Percentiles rank a stretch among this genome's conserved stretches.
Conservation (phyloP, 1,140 invertebrate species). For the Scaptomyza pallida region DNA sequence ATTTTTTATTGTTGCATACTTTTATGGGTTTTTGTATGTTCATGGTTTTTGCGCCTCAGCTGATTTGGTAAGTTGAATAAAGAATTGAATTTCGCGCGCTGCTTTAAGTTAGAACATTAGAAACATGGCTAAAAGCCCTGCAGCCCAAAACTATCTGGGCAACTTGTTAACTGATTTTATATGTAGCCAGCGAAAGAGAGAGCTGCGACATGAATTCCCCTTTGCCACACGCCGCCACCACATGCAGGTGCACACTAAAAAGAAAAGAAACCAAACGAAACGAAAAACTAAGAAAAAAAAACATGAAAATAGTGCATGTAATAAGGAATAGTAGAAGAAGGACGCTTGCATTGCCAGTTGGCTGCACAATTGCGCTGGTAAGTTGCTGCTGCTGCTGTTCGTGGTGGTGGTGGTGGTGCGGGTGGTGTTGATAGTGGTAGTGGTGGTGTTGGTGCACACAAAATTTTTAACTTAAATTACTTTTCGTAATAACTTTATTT, state of each 20-base stretch:
- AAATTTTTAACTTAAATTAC: slow-evolving; percentile 82
- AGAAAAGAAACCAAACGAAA: background rate
- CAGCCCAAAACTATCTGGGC: slow-evolving; percentile 45
- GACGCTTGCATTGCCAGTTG: slow-evolving; percentile 60
- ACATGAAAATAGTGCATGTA: too few species aligned
- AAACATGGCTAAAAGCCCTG: slow-evolving; percentile 14
- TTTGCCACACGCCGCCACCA: slow-evolving; percentile 35
- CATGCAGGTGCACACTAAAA: slow-evolving; percentile 35
- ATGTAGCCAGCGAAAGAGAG: slow-evolving; percentile 27
- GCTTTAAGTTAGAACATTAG: slow-evolving; percentile 72
- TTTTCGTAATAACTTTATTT: slow-evolving; percentile 82
- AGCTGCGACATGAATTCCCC: slow-evolving; percentile 39
- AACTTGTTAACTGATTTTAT: slow-evolving; percentile 78
- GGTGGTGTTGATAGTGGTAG: too few species aligned
- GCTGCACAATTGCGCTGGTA: slow-evolving; percentile 70
- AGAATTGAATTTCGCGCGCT: slow-evolving; percentile 67
- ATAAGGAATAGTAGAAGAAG: background rate
- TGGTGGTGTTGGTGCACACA: slow-evolving; percentile 58
- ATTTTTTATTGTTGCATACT: slow-evolving; percentile 24
- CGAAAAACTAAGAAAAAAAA: slow-evolving; percentile 1
- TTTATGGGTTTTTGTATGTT: background rate
- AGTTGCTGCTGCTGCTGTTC: slow-evolving; percentile 1
- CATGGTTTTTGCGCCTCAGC: background rate
- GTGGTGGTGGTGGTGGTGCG: too few species aligned
- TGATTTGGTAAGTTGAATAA: slow-evolving; percentile 56